Base-by-base conservation (phyloP, 2,888 invertebrate genomes). In the Liopterus haemorrhoidalis region DNA sequence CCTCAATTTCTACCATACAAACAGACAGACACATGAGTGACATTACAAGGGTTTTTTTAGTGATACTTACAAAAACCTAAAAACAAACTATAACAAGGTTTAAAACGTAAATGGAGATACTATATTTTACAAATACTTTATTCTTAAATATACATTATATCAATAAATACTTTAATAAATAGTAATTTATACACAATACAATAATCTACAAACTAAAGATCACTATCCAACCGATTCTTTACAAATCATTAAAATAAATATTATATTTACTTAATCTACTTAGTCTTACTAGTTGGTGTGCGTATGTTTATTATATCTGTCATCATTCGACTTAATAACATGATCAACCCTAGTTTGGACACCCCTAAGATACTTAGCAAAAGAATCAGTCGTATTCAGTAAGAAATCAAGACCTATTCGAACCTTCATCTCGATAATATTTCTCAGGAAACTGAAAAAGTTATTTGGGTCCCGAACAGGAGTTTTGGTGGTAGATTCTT, bases 371-470 rank as follows among this genome's bases (percentile, higher is more conserved):
- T 83, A 82, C 57, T 73, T 75, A 20, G 79, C 78, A 36, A 85
- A 68, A 4, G 79, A 76, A 40, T 79, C 76, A 6, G 83, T 79
- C 2, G 83, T 80, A 45, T 76, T 79, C 57, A 79, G 79, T 11
- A 85, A 62, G 49, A 85, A 70, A 45, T 79, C 79, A 41, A 85
- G 61, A 0, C 84, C 83, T 32, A 84, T 63, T 56, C 76, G 72
- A 20, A 84, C 68, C 63, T 85, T 85, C 41, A 82, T 73, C 58
- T 82, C 80, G 2, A 83, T 72, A 25, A 85, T 64, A 53, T 78
- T 75, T 58, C 73, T 77, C 12, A 85, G 60, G 44, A 83, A 72
- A 9, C 73, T 72, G 39, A 81, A 70, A 43, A 83, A 66, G 9
- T 51, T 41, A 4, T 45, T 33, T 11, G 44, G 45, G 14, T 37